phyloP scores from a whole-genome alignment of 2,888 invertebrate species.

The Drepana falcataria region DNA sequence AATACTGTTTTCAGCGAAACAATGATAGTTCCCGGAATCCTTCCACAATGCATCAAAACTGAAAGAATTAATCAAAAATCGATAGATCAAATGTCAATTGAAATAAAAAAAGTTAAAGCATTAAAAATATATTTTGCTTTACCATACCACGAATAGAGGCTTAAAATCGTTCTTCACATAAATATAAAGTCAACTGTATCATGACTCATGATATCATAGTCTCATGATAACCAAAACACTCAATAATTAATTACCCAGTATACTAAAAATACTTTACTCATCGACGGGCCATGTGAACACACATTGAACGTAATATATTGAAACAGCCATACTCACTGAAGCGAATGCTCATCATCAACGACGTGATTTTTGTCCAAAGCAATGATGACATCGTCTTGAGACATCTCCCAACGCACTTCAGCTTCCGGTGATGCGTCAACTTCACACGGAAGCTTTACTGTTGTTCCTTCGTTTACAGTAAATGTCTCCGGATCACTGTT shows the following conservation, averaged over 20 bases:
- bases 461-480: constrained; percentile 35
- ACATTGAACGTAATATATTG: not conserved
- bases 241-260: no score
- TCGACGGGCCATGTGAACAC: not conserved
- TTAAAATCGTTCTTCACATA: no score
- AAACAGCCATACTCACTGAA: constrained; percentile 29
- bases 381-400: constrained; percentile 37
- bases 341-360: constrained; percentile 38
- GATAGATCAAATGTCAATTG: no score
- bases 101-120: no score
- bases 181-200: no score
- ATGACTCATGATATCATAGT: no score
- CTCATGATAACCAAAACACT: no score
- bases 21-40: constrained; percentile 59
- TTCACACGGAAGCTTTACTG: constrained; percentile 41
- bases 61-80: constrained; percentile 10
- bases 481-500: constrained; percentile 19
- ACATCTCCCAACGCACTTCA: constrained; percentile 49
- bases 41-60: constrained; percentile 46
- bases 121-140: no score
- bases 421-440: constrained; percentile 51
- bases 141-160: no score
- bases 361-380: constrained; percentile 36
- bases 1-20: constrained; percentile 50
- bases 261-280: no score